These are phyloP conservation scores for Dipodomys spectabilis DNA, from an alignment of 2,113 vertebrate species.

Conservation along the genomic window DNA sequence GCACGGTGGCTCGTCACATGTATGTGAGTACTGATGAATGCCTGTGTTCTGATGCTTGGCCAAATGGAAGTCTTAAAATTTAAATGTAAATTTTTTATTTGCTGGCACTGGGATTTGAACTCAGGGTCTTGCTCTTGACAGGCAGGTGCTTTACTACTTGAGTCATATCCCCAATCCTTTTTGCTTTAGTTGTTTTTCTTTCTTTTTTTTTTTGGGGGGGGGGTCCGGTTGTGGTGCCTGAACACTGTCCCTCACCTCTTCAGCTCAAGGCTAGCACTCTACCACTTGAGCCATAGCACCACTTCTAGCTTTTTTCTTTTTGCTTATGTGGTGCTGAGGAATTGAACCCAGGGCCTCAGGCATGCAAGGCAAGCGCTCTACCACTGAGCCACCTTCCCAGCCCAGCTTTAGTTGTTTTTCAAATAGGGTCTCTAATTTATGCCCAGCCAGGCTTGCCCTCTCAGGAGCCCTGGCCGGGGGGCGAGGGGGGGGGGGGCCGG, in stretches of 20 bases:
- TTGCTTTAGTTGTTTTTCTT: no score
- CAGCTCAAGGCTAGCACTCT: not conserved
- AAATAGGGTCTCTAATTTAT: no score
- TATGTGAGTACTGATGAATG: accelerated
- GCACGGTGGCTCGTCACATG: accelerated
- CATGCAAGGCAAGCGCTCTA: not conserved
- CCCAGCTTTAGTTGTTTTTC: no score
- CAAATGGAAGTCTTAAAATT: accelerated
- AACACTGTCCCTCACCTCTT: no score
- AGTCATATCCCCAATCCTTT: no score
- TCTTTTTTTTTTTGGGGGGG: no score
- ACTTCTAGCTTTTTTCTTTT: no score
- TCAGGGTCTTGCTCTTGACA: not conserved
- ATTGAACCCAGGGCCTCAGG: not conserved
- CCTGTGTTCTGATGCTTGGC: not conserved
- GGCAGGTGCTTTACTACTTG: not conserved
- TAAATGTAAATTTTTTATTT: no score
- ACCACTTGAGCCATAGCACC: no score
- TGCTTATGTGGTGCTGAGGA: not conserved
- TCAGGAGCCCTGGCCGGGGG: accelerated
- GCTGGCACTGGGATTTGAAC: not conserved
- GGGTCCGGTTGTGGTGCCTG: no score
- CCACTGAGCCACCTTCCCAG: no score
- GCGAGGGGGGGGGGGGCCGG: accelerated
- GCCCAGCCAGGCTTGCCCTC: not conserved